Evolutionary conservation across 1,140 invertebrate species (phyloP), one percentile per base, ranked within the genome.

Genomic region (Cydia amplana): DNA sequence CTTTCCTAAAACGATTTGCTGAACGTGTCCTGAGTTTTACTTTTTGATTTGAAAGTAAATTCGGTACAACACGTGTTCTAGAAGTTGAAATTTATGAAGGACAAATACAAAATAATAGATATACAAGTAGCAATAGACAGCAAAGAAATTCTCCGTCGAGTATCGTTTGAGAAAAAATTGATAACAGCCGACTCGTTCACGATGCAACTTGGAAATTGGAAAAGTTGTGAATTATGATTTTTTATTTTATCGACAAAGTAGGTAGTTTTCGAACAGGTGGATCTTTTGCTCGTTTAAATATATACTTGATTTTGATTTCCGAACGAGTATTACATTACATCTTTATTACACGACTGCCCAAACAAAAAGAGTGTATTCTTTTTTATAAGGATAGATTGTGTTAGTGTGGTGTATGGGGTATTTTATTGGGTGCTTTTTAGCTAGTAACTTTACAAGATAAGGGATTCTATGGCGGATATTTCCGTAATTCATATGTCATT

Each of bases 151-250:
- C 9, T 60, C 18, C n/a, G 5, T 49, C 16, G 46, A 16, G 51
- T 60, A 60, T 23, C 0, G 49, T 20, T 60, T 9, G 7, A 60
- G 51, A 20, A 23, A 23, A 60, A 60, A 4, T 60, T 18, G 5
- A 43, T 9, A 60, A 20, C 18, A 60, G 51, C 51, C n/a, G 18
- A 60, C n/a, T 60, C 51, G n/a, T 60, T 4, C 18, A 18, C 9
- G 55, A 60, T 60, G 55, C 55, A 20, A 60, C 20, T 60, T 20
- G 55, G 55, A 20, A 60, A 60, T 60, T 60, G 55, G 55, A 60
- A 60, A 60, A 18, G 55, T 60, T 60, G 55, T 60, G 55, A 60
- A 60, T 60, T 60, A 60, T 60, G 49, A 49, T 49, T 60, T 60
- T 60, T 20, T 23, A 60, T 18, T 18, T n/a, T 20, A 60, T 20